A percentile compares a stretch with the other conserved stretches of the same genome.
phyloP scores from a whole-genome alignment of 2,113 vertebrate genomes.

The Hystrix brachyura region DNA sequence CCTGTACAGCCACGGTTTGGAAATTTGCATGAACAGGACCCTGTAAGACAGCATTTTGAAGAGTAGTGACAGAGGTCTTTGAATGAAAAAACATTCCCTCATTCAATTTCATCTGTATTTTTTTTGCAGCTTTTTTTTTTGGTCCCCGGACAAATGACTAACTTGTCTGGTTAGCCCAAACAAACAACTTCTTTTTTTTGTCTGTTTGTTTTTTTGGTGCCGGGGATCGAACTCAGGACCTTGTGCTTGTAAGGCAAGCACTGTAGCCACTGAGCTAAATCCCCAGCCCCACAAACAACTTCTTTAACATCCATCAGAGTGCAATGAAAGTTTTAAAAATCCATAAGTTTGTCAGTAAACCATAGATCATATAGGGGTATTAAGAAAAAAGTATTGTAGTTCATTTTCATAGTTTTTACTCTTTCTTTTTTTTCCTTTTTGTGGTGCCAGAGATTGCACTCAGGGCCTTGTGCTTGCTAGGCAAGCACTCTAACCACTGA shows the following conservation, averaged over 20 bases:
- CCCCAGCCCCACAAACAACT: conserved; percentile 84
- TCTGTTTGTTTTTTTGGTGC: too few relatives aligned
- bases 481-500: too few relatives aligned
- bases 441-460: too few relatives aligned
- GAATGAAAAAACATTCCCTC: background rate
- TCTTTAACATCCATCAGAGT: conserved; percentile 92
- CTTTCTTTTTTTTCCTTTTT: background rate
- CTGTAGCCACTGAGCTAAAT: too few relatives aligned
- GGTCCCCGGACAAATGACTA: conserved; percentile 91
- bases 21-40: fast-evolving
- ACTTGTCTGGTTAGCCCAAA: conserved; percentile 93
- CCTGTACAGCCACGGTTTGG: fast-evolving
- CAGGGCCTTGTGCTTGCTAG: too few relatives aligned
- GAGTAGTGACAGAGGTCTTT: fast-evolving
- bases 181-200: too few relatives aligned
- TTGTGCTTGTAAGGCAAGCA: too few relatives aligned
- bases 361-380: background rate
- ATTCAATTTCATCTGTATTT: background rate
- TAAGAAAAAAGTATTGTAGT: conserved; percentile 26
- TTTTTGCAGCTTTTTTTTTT: conserved; percentile 84
- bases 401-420: conserved; percentile 1
- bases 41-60: background rate
- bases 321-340: background rate
- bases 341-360: background rate
- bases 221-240: too few relatives aligned